phyloP scores from a whole-genome alignment of 2,888 invertebrate species.

The Ethmia dodecea region DNA sequence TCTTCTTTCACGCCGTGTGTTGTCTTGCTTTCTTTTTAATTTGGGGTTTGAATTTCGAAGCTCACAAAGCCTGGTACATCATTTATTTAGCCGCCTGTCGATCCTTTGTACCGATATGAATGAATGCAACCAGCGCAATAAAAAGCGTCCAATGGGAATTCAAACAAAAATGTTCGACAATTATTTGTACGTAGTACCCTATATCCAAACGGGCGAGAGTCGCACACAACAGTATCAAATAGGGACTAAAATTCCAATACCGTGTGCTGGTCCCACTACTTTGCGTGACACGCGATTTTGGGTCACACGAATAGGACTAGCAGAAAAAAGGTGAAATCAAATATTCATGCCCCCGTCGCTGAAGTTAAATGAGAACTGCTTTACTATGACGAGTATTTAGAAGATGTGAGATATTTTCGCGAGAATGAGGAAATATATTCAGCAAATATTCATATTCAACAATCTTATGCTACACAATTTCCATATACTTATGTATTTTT shows the following conservation, averaged over 20 bases:
- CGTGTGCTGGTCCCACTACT: slow-evolving; percentile 31
- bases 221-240: slow-evolving; percentile 26
- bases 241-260: slow-evolving; percentile 52
- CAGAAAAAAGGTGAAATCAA: slow-evolving; percentile 43
- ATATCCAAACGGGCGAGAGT: slow-evolving; percentile 36
- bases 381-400: too few species aligned
- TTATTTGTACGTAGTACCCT: slow-evolving; percentile 41
- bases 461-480: too few species aligned
- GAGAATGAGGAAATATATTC: too few species aligned
- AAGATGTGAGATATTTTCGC: too few species aligned
- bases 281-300: slow-evolving; percentile 60
- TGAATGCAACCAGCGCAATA: slow-evolving; percentile 28
- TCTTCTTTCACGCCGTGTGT: too few species aligned
- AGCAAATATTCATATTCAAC: too few species aligned
- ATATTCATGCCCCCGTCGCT: slow-evolving; percentile 36
- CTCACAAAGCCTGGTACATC: too few species aligned
- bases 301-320: slow-evolving; percentile 53
- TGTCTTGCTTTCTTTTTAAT: too few species aligned
- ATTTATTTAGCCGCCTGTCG: slow-evolving; percentile 12
- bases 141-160: slow-evolving; percentile 33
- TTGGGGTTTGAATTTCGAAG: too few species aligned
- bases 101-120: slow-evolving; percentile 39
- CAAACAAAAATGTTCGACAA: slow-evolving; percentile 41
- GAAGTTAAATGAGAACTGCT: slow-evolving; percentile 9
- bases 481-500: too few species aligned